A percentile compares a stretch with the other conserved stretches of the same genome.
These are phyloP conservation scores for Harpalus rubripes DNA, from an alignment of 2,888 invertebrate genomes.

Conservation along the genomic window DNA sequence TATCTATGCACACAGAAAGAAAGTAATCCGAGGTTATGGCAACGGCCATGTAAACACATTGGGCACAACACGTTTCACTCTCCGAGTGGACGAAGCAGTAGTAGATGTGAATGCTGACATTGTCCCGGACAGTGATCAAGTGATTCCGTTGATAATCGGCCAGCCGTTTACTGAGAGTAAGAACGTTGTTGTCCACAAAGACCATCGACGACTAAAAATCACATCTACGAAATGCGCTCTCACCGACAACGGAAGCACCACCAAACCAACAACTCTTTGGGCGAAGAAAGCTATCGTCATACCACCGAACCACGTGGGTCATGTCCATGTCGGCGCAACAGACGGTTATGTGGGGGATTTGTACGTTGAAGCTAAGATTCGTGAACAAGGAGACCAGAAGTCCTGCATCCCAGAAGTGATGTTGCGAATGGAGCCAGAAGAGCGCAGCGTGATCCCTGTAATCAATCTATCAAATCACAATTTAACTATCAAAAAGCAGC, in stretches of 20 bases:
- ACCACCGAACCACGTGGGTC: conserved; percentile 1
- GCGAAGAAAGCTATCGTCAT: conserved; percentile 17
- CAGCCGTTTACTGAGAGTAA: conserved; percentile 65
- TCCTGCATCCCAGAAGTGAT: conserved; percentile 3
- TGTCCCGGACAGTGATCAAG: conserved; percentile 67
- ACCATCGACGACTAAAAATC: not conserved
- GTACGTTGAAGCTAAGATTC: not conserved
- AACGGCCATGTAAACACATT: conserved; percentile 66
- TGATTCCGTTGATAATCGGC: conserved; percentile 69
- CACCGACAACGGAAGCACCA: not conserved
- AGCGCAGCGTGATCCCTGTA: not conserved
- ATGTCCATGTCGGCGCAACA: not conserved
- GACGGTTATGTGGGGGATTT: not conserved
- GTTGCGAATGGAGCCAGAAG: not conserved
- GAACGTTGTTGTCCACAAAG: not conserved
- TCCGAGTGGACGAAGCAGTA: conserved; percentile 68
- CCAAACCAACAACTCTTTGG: not conserved
- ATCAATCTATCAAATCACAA: not conserved
- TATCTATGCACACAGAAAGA: too few relatives aligned
- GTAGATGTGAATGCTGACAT: conserved; percentile 66
- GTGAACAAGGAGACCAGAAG: conserved; percentile 1
- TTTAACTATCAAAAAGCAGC: not conserved
- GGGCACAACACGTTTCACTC: conserved; percentile 62
- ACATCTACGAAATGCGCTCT: not conserved
- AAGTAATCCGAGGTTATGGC: conserved; percentile 68